These are phyloP conservation scores for Synanthedon myopaeformis DNA, from an alignment of 2,888 invertebrate genomes.

Conservation along the genomic window DNA sequence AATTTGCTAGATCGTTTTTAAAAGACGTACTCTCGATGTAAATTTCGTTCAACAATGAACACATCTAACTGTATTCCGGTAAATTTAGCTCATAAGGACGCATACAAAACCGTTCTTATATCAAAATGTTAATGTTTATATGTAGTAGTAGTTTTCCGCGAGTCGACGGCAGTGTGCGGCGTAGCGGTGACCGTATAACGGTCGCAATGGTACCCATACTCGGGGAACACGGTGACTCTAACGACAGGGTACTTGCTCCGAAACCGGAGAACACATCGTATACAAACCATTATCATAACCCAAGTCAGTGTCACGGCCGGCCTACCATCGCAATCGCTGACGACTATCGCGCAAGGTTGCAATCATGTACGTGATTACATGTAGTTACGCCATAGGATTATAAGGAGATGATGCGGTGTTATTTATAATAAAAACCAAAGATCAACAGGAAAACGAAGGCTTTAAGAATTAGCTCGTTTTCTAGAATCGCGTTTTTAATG, in stretches of 20 bases:
- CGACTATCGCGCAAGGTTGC: conserved; percentile 56
- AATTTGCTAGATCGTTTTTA: too few relatives aligned
- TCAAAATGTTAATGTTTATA: conserved; percentile 32
- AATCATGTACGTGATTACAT: conserved; percentile 44
- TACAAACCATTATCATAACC: conserved; percentile 48
- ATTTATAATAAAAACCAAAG: too few relatives aligned
- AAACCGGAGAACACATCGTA: conserved; percentile 22
- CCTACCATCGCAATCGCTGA: conserved; percentile 40
- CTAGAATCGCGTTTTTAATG: too few relatives aligned
- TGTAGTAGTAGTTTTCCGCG: conserved; percentile 32
- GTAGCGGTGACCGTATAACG: conserved; percentile 64
- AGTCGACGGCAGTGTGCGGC: conserved; percentile 24
- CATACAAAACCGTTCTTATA: conserved; percentile 11
- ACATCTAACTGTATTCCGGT: conserved; percentile 7
- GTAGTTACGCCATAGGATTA: conserved; percentile 37
- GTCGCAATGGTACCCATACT: conserved; percentile 44
- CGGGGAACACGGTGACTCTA: conserved; percentile 34
- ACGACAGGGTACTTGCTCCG: conserved; percentile 26
- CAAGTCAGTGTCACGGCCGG: conserved; percentile 61
- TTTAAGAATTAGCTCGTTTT: too few relatives aligned
- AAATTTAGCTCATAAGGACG: conserved; percentile 6
- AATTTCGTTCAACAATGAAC: conserved; percentile 4
- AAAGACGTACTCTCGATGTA: background rate
- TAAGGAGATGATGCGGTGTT: background rate
- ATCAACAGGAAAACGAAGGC: too few relatives aligned